Base-by-base conservation (phyloP, 2,113 vertebrate genomes). In the Alosa alosa region DNA sequence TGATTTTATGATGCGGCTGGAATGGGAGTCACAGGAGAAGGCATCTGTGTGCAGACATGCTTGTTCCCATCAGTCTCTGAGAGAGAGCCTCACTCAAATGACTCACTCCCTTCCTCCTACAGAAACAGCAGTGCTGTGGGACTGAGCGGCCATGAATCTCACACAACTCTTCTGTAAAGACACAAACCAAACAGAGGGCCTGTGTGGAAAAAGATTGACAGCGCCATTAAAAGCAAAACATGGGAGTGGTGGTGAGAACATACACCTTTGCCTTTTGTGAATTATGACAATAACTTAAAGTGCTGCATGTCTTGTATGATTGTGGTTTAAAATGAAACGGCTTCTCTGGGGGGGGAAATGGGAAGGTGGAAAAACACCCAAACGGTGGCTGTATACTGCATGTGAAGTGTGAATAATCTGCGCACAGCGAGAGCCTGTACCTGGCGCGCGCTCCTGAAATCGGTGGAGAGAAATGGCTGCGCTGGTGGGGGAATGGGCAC, bases 381-480 rank as follows among this genome's bases (percentile, higher is more conserved):
- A 75, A 75, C 39, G n/a, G 9, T 75, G 9, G 25, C 25, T 36
- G 31, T 41, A 31, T 22, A 86, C 64, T 68, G 81, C 78, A 41
- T 84, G 46, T 91, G 85, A 92, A 85, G 89, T 92, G 91, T 91
- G 92, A 94, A 91, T 93, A 93, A 93, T 90, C 86, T 57, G 86
- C 86, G 88, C 72, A 78, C 72, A 78, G 72, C 20, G 72, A 78
- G 92, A 92, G 72, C 90, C 91, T 91, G 89, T 97, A 98, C 98
- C 98, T 99, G 88, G 95, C 96, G 91, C 97, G 97, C 97, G 97
- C 94, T 97, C 97, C 91, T 96, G 96, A 89, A 97, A 95, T 94
- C 96, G 97, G 20, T 97, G 95, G 93, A 95, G 72, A 78, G 93
- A 97, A 98, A 91, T 97, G 96, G 95, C 95, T 98, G 94, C 97